These are phyloP conservation scores for Centropus bengalensis DNA, from an alignment of 2,113 vertebrate species.

Conservation along the genomic window DNA sequence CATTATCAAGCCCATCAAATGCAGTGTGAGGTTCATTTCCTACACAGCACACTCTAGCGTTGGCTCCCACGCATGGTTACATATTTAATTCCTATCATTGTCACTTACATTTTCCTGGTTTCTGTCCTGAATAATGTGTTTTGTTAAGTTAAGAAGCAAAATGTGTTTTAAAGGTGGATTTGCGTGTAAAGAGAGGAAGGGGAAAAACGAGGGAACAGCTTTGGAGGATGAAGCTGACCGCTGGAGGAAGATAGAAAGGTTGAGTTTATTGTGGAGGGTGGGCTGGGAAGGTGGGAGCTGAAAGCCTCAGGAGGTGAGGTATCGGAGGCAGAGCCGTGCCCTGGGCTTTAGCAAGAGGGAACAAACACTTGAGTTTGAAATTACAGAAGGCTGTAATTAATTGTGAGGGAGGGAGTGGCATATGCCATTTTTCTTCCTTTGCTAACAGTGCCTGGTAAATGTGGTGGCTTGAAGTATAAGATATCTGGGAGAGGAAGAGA, in stretches of 20 bases:
- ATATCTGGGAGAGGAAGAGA: background rate
- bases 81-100: rapidly evolving
- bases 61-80: rapidly evolving
- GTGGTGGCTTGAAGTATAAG: background rate
- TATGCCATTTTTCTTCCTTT: background rate
- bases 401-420: background rate
- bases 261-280: background rate
- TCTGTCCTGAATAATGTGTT: background rate
- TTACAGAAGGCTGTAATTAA: background rate
- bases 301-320: background rate
- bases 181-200: background rate
- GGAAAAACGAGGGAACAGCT: background rate
- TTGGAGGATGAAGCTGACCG: rapidly evolving
- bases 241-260: background rate
- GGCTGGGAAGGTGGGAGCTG: background rate
- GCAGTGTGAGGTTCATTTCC: background rate
- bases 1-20: rapidly evolving
- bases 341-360: background rate
- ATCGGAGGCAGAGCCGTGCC: background rate
- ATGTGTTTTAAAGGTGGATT: background rate
- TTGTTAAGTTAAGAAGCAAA: background rate
- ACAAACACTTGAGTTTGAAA: rapidly evolving
- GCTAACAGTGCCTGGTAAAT: background rate
- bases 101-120: background rate
- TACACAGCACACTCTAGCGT: slow-evolving; percentile 4